A percentile compares a stretch with the other conserved stretches of the same genome.
These are phyloP conservation scores for Acleris holmiana DNA, from an alignment of 2,888 invertebrate genomes.

Conservation along the genomic window DNA sequence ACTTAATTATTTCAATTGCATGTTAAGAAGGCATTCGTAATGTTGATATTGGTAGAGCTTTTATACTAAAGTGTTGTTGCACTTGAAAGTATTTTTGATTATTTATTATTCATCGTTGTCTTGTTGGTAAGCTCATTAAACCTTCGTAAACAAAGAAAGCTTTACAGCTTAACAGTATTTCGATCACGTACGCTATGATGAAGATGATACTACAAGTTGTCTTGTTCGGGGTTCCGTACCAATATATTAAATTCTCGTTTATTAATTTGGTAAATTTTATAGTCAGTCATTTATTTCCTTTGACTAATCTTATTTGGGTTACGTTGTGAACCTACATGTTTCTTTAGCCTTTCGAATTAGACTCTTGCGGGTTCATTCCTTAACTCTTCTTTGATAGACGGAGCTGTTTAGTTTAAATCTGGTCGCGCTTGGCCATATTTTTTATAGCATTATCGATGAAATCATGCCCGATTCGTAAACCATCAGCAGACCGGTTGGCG, in stretches of 20 bases:
- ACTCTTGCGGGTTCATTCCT: neutral
- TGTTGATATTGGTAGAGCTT: no score
- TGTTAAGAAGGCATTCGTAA: no score
- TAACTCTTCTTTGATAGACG: neutral
- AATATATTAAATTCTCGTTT: constrained; percentile 8
- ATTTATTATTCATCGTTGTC: neutral
- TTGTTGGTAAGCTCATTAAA: neutral
- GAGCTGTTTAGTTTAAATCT: constrained; percentile 1
- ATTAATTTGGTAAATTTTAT: neutral
- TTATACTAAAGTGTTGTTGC: no score
- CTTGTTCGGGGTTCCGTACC: constrained; percentile 12
- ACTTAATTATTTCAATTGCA: neutral
- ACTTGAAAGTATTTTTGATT: neutral
- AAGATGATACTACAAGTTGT: constrained; percentile 27
- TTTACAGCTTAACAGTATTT: constrained; percentile 11
- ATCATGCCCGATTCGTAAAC: constrained; percentile 29
- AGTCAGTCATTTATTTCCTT: neutral
- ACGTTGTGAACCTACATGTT: neutral
- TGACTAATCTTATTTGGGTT: neutral
- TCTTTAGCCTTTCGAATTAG: neutral
- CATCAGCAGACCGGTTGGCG: constrained; percentile 30
- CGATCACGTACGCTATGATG: constrained; percentile 30
- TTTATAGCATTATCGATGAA: constrained; percentile 26
- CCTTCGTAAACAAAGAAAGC: constrained; percentile 14
- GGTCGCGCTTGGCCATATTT: constrained; percentile 18